Evolutionary conservation across 1,140 invertebrate species (phyloP).

Genomic region (Paraescarpia echinospica): DNA sequence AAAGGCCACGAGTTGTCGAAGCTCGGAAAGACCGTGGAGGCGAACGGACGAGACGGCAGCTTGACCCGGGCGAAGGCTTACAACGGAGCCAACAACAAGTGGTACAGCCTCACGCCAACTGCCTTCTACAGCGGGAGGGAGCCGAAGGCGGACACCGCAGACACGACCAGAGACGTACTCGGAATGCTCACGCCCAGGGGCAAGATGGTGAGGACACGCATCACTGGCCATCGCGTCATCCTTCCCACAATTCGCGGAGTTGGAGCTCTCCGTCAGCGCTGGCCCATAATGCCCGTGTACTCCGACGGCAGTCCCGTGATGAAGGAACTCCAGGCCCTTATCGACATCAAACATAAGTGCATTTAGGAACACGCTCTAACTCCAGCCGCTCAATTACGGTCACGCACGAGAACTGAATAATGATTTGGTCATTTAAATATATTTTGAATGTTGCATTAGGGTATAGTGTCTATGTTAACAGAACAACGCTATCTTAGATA

Average conservation of each 20-base stretch:
- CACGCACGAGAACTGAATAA: neutral
- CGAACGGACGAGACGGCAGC: neutral
- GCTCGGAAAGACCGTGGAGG: neutral
- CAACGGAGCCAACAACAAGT: conserved; percentile 35
- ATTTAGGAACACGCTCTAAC: neutral
- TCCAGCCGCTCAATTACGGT: neutral
- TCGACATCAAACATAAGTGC: neutral
- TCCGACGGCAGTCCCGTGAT: conserved; percentile 4
- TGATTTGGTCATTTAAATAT: neutral
- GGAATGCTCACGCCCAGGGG: neutral
- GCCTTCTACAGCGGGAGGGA: conserved; percentile 34
- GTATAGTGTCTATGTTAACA: no score
- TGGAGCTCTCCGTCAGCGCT: neutral
- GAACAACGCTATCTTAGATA: no score
- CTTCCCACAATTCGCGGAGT: conserved; percentile 28
- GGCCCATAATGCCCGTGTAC: conserved; percentile 15
- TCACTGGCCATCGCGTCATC: conserved; percentile 23
- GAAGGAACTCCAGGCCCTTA: conserved; percentile 10
- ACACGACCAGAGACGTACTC: neutral
- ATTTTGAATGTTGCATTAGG: neutral
- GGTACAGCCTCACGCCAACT: conserved; percentile 37
- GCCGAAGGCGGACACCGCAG: conserved; percentile 65
- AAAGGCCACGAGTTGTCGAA: neutral
- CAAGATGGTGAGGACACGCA: neutral
- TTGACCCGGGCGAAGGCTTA: conserved; percentile 33